phyloP scores from a whole-genome alignment of 2,888 invertebrate species.

The Anoplius nigerrimus region DNA sequence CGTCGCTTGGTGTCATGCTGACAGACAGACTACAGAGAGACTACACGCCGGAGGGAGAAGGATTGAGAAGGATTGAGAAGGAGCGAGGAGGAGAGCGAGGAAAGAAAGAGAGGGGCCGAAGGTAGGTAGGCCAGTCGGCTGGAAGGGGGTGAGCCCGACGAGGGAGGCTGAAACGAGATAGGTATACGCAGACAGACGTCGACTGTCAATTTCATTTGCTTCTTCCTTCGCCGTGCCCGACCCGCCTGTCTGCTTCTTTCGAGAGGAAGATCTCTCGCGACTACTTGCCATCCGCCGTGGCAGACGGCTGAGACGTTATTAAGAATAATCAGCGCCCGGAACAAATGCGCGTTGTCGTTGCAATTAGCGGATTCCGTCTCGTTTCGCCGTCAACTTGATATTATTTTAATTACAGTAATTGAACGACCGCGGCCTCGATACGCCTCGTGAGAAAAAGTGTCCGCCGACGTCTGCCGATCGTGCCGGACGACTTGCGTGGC shows the following conservation, averaged over 20 bases:
- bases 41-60: slow-evolving; percentile 37
- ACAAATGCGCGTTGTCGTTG: slow-evolving; percentile 7
- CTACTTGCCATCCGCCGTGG: slow-evolving; percentile 17
- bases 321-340: slow-evolving; percentile 6
- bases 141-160: slow-evolving; percentile 3
- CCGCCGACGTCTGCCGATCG: too few relatives aligned
- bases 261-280: slow-evolving; percentile 37
- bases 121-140: too few relatives aligned
- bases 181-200: slow-evolving; percentile 61
- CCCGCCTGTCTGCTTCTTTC: slow-evolving; percentile 33
- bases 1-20: slow-evolving; percentile 71
- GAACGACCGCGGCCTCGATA: too few relatives aligned
- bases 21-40: slow-evolving; percentile 61
- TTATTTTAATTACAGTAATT: too few relatives aligned
- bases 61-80: slow-evolving; percentile 3
- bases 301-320: slow-evolving; percentile 34
- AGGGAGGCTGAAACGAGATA: slow-evolving; percentile 4
- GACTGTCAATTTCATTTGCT: slow-evolving; percentile 68
- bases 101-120: slow-evolving; percentile 11
- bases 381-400: too few relatives aligned
- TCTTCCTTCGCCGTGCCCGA: slow-evolving; percentile 39
- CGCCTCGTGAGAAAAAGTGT: too few relatives aligned
- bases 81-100: slow-evolving; percentile 5
- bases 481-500: too few relatives aligned
- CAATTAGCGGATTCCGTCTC: too few relatives aligned